Evolutionary conservation across 2,113 vertebrate genomes (phyloP).

Genomic region (Urocynchramus pylzowi): DNA sequence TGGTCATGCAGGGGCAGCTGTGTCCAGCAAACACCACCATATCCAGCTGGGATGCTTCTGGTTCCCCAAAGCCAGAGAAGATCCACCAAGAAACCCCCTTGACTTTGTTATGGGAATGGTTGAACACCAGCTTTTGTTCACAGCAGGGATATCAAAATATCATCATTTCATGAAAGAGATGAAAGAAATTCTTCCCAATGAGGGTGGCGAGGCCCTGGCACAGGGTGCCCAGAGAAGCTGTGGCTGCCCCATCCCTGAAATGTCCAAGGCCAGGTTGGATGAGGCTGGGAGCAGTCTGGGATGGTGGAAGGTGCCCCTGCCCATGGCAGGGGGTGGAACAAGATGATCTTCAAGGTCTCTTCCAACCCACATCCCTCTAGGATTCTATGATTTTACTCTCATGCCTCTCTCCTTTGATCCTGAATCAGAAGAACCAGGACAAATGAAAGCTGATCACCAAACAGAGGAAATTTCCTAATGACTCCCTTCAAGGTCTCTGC

Average conservation of each 20-base stretch:
- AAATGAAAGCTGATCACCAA: background rate
- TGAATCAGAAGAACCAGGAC: background rate
- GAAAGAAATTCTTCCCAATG: background rate
- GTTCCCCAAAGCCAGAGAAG: background rate
- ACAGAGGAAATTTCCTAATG: background rate
- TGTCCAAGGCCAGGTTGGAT: rapidly evolving
- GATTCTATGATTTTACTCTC: background rate
- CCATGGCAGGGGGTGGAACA: background rate
- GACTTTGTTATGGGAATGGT: background rate
- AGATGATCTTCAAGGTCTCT: background rate
- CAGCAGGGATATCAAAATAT: background rate
- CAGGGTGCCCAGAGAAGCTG: background rate
- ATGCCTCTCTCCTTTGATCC: background rate
- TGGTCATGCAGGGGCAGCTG: rapidly evolving
- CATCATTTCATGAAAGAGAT: background rate
- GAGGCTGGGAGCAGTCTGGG: background rate
- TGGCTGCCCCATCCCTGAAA: background rate
- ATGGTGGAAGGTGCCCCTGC: background rate
- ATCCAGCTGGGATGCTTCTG: background rate
- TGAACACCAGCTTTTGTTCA: background rate
- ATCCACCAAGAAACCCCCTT: background rate
- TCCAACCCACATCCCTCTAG: background rate
- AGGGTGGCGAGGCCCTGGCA: background rate
- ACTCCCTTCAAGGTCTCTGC: background rate
- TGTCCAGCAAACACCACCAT: background rate